phyloP scores from a whole-genome alignment of 2,113 vertebrate genomes.

The Hepsetus odoe region DNA sequence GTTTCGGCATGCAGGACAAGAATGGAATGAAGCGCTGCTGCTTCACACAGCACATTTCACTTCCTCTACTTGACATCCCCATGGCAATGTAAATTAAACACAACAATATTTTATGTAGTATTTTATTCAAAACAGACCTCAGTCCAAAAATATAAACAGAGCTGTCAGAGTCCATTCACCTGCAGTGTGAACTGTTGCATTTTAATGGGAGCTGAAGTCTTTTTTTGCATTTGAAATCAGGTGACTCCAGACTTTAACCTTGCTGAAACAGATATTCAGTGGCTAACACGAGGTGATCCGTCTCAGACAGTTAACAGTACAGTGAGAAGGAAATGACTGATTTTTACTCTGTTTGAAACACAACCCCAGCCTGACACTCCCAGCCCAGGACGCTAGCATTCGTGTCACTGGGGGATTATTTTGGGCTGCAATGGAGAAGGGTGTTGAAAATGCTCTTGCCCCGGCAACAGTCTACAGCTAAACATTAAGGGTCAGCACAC shows the following conservation, averaged over 20 bases:
- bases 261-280: neutral
- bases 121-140: constrained; percentile 17
- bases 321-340: constrained; percentile 21
- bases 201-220: neutral
- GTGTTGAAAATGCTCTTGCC: constrained; percentile 51
- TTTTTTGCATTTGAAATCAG: neutral
- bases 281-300: neutral
- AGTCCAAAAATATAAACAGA: neutral
- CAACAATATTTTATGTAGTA: constrained; percentile 2
- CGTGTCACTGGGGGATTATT: constrained; percentile 51
- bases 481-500: constrained; percentile 27
- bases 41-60: constrained; percentile 16
- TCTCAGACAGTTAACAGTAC: constrained; percentile 12
- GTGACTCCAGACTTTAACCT: neutral
- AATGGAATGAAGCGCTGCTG: constrained; percentile 23
- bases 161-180: neutral
- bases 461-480: constrained; percentile 50
- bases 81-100: constrained; percentile 41
- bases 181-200: neutral
- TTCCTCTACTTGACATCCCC: constrained; percentile 33
- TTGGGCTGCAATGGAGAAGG: constrained; percentile 57
- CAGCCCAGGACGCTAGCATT: constrained; percentile 33
- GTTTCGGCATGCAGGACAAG: constrained; percentile 17
- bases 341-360: constrained; percentile 43
- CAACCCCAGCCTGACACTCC: constrained; percentile 27